Percentiles rank a stretch among this genome's conserved stretches.
Evolutionary conservation across 1,140 invertebrate species (phyloP).

Genomic region (Saccostrea glomerata): DNA sequence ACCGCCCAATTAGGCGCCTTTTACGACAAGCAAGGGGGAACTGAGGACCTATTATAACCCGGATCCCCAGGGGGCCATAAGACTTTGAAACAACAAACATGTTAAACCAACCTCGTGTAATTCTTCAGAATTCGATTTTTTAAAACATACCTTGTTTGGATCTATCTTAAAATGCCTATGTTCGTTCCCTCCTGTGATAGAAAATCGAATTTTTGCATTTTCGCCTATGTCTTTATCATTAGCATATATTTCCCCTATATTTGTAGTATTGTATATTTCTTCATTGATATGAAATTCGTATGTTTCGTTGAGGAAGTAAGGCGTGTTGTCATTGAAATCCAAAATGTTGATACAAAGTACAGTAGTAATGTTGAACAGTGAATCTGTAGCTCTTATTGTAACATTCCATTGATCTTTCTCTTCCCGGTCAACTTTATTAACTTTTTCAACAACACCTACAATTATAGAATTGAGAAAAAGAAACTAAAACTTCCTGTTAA

Average conservation of each 20-base stretch:
- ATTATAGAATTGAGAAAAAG: background rate
- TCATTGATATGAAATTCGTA: background rate
- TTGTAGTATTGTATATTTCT: background rate
- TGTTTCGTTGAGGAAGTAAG: background rate
- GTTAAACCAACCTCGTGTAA: background rate
- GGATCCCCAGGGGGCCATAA: too few species aligned
- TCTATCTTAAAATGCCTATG: background rate
- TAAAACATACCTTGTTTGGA: background rate
- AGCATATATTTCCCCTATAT: background rate
- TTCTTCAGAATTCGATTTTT: background rate
- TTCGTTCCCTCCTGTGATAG: background rate
- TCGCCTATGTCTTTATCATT: background rate
- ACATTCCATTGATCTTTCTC: background rate
- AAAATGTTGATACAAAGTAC: background rate
- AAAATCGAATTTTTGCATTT: background rate
- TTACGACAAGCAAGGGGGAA: too few species aligned
- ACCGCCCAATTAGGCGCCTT: too few species aligned
- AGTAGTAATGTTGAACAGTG: background rate
- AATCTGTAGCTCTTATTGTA: slow-evolving; percentile 2
- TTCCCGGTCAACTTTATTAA: background rate
- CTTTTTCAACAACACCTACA: background rate
- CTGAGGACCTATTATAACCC: too few species aligned
- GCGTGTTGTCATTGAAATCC: slow-evolving; percentile 33
- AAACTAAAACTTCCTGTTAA: too few species aligned
- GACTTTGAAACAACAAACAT: background rate